Percentiles rank a stretch among this genome's conserved stretches.
phyloP scores from a whole-genome alignment of 2,797 vertebrate genomes.

The Chloroceryle amazona region DNA sequence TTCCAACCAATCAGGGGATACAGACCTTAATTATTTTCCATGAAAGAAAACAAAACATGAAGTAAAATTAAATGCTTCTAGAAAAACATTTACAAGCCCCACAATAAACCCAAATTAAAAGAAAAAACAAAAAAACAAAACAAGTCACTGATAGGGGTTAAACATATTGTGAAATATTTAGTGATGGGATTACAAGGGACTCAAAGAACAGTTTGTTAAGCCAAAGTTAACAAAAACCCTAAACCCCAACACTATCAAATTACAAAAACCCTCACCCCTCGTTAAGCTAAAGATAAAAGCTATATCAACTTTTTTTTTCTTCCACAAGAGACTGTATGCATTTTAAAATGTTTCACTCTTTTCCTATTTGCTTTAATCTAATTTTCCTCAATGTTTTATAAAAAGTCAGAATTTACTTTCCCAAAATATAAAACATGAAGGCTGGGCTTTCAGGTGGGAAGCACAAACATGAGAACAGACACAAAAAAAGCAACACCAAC shows the following conservation, averaged over 20 bases:
- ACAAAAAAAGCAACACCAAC: not conserved
- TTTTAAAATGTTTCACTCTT: not conserved
- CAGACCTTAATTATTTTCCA: constrained; percentile 83
- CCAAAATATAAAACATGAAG: not conserved
- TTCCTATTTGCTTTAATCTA: not conserved
- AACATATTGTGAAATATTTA: not conserved
- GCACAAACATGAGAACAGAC: not conserved
- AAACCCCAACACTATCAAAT: not conserved
- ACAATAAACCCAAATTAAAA: not conserved
- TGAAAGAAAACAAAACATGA: not conserved
- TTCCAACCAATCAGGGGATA: constrained; percentile 98
- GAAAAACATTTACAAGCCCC: not conserved
- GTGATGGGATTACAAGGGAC: not conserved
- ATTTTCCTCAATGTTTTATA: not conserved
- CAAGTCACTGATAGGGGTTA: not conserved
- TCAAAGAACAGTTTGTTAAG: not conserved
- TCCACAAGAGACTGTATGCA: not conserved
- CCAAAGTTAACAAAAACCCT: not conserved
- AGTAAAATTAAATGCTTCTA: not conserved
- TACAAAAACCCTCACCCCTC: not conserved
- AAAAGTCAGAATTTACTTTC: not conserved
- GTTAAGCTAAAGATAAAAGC: not conserved
- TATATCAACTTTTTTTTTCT: not conserved
- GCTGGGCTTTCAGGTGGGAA: not conserved
- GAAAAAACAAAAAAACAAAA: not conserved